Evolutionary conservation across 2,888 invertebrate species (phyloP).

Genomic region (Hirudinaria manillensis): DNA sequence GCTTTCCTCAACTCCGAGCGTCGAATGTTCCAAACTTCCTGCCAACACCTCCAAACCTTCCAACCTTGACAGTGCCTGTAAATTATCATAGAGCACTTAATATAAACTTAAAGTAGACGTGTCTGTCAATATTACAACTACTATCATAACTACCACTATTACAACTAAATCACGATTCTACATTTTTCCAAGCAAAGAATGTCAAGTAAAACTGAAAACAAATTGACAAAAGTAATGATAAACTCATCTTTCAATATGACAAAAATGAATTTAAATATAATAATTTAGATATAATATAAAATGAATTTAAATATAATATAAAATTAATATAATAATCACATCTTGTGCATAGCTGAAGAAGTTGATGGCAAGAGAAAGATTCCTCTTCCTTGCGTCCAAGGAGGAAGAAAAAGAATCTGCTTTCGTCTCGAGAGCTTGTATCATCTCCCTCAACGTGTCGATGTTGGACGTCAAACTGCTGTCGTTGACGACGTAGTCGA

Average conservation of each 20-base stretch:
- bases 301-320: too few relatives aligned
- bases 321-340: conserved; percentile 51
- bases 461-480: conserved; percentile 8
- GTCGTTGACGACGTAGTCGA: not conserved
- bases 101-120: too few relatives aligned
- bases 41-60: conserved; percentile 71
- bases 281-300: too few relatives aligned
- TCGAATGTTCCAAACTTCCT: conserved; percentile 63
- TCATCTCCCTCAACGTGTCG: conserved; percentile 16
- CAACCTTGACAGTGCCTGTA: conserved; percentile 65
- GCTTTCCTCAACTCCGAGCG: conserved; percentile 64
- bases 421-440: conserved; percentile 45
- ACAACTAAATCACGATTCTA: too few relatives aligned
- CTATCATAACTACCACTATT: too few relatives aligned
- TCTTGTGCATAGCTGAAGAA: conserved; percentile 68
- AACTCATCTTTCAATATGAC: too few relatives aligned
- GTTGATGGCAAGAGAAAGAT: conserved; percentile 64
- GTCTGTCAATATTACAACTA: too few relatives aligned
- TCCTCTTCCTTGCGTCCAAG: conserved; percentile 66
- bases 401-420: conserved; percentile 64
- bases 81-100: too few relatives aligned
- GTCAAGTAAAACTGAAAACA: too few relatives aligned
- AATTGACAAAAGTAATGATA: too few relatives aligned
- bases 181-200: too few relatives aligned
- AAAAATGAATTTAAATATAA: too few relatives aligned